Conservation (phyloP, 2,113 vertebrate species). For the Periophthalmodon schlosseri region DNA sequence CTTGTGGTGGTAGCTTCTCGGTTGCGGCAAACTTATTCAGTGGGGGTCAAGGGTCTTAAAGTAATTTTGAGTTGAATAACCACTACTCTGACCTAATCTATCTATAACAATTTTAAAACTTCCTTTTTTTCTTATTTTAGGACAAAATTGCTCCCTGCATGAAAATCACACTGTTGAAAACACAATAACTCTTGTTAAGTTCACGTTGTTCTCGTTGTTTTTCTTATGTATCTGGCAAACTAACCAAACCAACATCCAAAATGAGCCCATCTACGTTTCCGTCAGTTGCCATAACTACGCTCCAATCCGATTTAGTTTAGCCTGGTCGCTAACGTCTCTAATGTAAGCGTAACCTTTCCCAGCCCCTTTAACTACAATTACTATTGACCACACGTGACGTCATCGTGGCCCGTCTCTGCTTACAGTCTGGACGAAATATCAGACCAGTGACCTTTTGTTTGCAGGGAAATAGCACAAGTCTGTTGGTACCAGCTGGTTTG, state of each 20-base stretch:
- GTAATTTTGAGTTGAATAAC: too few species aligned
- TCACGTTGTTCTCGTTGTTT: not conserved
- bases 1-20: too few species aligned
- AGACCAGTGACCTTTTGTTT: not conserved
- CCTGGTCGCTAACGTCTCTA: not conserved
- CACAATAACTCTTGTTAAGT: too few species aligned
- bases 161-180: too few species aligned
- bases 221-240: not conserved
- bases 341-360: slow-evolving; percentile 6
- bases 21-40: too few species aligned
- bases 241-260: not conserved
- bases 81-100: too few species aligned
- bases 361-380: not conserved
- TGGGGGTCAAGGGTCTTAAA: too few species aligned
- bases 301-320: not conserved
- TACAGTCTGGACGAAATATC: not conserved
- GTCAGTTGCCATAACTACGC: not conserved
- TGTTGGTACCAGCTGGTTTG: not conserved
- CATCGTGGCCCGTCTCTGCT: not conserved
- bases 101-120: too few species aligned
- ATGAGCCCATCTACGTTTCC: not conserved
- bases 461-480: not conserved
- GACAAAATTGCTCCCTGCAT: too few species aligned
- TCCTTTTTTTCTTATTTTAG: too few species aligned
- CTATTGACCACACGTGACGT: not conserved